Evolutionary conservation across 2,797 vertebrate species (phyloP).

Genomic region (Merluccius polli): DNA sequence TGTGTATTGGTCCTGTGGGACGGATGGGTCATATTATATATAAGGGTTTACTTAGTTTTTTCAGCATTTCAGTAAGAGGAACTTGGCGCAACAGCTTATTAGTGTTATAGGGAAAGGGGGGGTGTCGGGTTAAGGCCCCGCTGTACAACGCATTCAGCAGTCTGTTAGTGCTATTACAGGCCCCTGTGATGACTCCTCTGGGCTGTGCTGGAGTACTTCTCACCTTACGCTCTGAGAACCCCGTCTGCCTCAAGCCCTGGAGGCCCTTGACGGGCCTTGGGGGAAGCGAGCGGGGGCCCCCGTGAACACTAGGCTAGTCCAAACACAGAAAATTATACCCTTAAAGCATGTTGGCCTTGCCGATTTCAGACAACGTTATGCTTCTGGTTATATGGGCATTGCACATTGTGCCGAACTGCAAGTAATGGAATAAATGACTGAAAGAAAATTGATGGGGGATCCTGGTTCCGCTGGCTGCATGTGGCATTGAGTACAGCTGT

Average conservation of each 20-base stretch:
- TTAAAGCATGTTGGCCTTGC: background rate
- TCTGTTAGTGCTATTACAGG: background rate
- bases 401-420: background rate
- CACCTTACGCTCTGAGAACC: background rate
- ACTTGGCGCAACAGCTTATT: background rate
- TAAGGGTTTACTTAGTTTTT: background rate
- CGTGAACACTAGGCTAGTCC: background rate
- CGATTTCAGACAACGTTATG: background rate
- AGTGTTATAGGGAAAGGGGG: background rate
- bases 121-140: background rate
- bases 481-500: conserved; percentile 6
- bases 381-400: background rate
- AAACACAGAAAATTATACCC: background rate
- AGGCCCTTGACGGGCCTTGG: background rate
- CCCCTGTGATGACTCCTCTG: background rate
- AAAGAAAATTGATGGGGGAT: background rate
- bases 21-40: background rate
- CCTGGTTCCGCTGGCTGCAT: background rate
- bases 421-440: background rate
- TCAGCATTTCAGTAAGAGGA: background rate
- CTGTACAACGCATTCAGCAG: background rate
- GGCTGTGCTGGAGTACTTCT: background rate
- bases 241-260: background rate
- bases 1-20: background rate
- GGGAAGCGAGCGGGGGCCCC: no score